Evolutionary conservation across 2,888 invertebrate genomes (phyloP).

Genomic region (Andrena flavipes): DNA sequence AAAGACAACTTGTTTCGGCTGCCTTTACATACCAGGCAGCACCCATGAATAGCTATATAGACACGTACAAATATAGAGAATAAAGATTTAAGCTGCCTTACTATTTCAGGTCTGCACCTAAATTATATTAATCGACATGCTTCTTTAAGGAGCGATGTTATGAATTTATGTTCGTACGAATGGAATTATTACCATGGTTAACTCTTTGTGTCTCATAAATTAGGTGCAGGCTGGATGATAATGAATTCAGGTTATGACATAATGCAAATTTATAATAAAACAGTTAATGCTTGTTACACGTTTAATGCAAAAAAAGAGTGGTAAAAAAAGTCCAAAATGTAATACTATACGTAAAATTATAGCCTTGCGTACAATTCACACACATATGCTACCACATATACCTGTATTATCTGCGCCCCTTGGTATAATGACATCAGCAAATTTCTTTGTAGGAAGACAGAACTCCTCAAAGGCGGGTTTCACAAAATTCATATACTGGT

Average conservation of each 20-base stretch:
- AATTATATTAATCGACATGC: neutral
- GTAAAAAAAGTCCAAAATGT: slow-evolving; percentile 20
- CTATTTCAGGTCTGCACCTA: slow-evolving; percentile 56
- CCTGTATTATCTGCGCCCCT: slow-evolving; percentile 99
- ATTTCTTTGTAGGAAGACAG: slow-evolving; percentile 99
- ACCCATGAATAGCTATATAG: slow-evolving; percentile 75
- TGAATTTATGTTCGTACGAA: neutral
- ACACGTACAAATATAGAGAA: slow-evolving; percentile 40
- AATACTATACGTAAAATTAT: slow-evolving; percentile 24
- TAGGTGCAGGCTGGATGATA: slow-evolving; percentile 46
- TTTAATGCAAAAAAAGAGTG: slow-evolving; percentile 28
- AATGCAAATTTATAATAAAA: slow-evolving; percentile 40
- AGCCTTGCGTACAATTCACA: slow-evolving; percentile 18
- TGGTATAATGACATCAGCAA: slow-evolving; percentile 99
- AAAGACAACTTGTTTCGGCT: slow-evolving; percentile 60
- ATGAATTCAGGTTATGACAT: slow-evolving; percentile 43
- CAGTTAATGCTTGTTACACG: slow-evolving; percentile 26
- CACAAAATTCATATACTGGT: slow-evolving; percentile 98
- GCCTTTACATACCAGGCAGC: slow-evolving; percentile 82
- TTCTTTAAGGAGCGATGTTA: neutral
- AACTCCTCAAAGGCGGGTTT: slow-evolving; percentile 99
- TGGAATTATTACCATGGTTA: neutral
- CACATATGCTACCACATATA: slow-evolving; percentile 86
- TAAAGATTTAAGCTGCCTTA: slow-evolving; percentile 57
- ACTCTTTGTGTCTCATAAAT: slow-evolving; percentile 1